Evolutionary conservation across 2,888 invertebrate species (phyloP), one percentile per base, ranked within the genome.

Genomic region (Athalia cordata): DNA sequence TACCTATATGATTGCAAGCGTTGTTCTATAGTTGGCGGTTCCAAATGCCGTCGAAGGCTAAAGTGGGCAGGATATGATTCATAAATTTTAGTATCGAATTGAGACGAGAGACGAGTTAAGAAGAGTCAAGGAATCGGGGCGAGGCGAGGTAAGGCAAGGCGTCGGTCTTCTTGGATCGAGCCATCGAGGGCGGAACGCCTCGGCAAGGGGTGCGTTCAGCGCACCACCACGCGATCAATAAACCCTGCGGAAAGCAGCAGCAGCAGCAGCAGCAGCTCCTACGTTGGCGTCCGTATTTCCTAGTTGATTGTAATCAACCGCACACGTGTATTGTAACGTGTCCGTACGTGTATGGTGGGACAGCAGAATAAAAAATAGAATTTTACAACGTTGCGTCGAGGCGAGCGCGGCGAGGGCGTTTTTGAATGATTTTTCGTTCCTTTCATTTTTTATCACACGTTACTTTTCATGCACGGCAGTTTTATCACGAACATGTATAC

Each of bases 201-300:
- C 50, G 62, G 75, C 75, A 75, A 75, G 75, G 75, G 75, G 75
- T 75, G 72, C 72, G 75, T 64, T 74, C 75, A 82, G 81, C 82
- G 84, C 82, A 84, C 82, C 85, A 84, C 85, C 82, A 83, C 85
- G 86, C 87, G 87, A 87, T 87, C 87, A 87, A 87, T 87, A 87
- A 87, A 87, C 87, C 85, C 85, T 55, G 77, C 77, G 75, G 75
- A 75, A 75, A 75, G 57, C 57, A 72, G 55, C 79, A 67, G n/a
- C 45, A 49, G 49, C 66, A 11, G 49, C 1, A 67, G 50, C 50
- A 13, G 50, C 47, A 15, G n/a, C 49, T 47, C n/a, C 64, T 15
- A n/a, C 52, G 55, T 15, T 52, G 68, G 15, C 62, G 75, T 75
- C 15, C 49, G 75, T 64, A 62, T 50, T 75, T 61, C 52, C 49